Evolutionary conservation across 2,888 invertebrate genomes (phyloP).

Genomic region (Diarsia rubi): DNA sequence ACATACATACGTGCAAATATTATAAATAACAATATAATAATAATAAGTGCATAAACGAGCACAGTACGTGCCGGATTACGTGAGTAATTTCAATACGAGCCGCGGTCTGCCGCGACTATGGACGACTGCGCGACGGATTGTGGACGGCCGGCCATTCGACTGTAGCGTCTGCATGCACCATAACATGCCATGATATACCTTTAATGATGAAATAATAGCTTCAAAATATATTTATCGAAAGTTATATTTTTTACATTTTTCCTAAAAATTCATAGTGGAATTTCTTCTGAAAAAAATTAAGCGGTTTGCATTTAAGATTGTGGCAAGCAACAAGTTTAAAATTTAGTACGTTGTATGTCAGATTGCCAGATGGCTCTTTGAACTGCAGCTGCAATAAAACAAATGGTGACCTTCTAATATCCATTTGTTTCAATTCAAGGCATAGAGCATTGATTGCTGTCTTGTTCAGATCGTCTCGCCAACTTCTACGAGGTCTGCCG

Average conservation of each 20-base stretch:
- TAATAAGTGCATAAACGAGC: conserved; percentile 49
- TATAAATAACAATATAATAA: conserved; percentile 32
- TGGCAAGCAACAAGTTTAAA: too few relatives aligned
- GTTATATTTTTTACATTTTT: too few relatives aligned
- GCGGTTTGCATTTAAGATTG: neutral
- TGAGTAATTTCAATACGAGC: conserved; percentile 66
- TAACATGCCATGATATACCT: neutral
- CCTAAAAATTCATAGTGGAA: neutral
- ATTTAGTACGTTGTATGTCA: too few relatives aligned
- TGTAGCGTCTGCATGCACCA: conserved; percentile 40
- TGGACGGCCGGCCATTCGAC: conserved; percentile 1
- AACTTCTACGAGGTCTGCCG: too few relatives aligned
- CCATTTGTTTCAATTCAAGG: too few relatives aligned
- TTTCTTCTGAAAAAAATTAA: neutral
- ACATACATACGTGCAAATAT: neutral
- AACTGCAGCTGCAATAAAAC: neutral
- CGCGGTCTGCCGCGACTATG: conserved; percentile 51
- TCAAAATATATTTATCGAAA: neutral
- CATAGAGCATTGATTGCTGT: too few relatives aligned
- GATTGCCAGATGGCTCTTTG: neutral
- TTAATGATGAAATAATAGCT: neutral
- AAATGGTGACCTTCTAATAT: too few relatives aligned
- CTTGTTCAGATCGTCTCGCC: too few relatives aligned
- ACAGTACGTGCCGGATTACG: conserved; percentile 53
- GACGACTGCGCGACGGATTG: conserved; percentile 38